Conservation (phyloP, 2,113 vertebrate genomes). For the Ammospiza nelsoni region DNA sequence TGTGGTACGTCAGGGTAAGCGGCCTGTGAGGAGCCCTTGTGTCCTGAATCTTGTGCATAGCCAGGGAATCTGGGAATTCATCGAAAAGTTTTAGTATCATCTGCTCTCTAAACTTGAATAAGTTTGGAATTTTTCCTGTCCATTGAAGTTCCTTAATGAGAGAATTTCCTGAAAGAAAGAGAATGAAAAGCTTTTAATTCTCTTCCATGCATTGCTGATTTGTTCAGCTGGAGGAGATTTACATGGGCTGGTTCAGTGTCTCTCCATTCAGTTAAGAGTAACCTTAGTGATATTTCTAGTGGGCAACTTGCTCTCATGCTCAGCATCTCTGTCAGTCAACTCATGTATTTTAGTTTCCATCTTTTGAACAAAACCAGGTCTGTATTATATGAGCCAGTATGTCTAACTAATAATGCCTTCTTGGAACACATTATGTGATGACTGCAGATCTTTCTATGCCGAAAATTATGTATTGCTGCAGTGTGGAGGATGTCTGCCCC, state of each 20-base stretch:
- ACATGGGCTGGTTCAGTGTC: not conserved
- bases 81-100: not conserved
- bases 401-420: not conserved
- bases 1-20: not conserved
- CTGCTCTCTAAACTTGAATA: not conserved
- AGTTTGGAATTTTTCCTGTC: not conserved
- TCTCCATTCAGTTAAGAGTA: conserved; percentile 40
- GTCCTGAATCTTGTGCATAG: not conserved
- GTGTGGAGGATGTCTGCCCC: not conserved
- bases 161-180: conserved; percentile 7
- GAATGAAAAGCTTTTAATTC: conserved; percentile 30
- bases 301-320: not conserved
- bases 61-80: not conserved
- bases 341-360: conserved; percentile 44
- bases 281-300: conserved; percentile 20
- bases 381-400: not conserved
- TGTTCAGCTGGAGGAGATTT: conserved; percentile 16
- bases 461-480: not conserved
- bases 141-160: conserved; percentile 8
- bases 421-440: not conserved
- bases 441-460: not conserved
- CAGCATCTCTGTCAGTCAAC: conserved; percentile 12
- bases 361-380: conserved; percentile 13
- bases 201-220: conserved; percentile 8
- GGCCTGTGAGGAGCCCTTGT: not conserved